phyloP scores from a whole-genome alignment of 2,797 vertebrate species.

The Gambusia yucatana region DNA sequence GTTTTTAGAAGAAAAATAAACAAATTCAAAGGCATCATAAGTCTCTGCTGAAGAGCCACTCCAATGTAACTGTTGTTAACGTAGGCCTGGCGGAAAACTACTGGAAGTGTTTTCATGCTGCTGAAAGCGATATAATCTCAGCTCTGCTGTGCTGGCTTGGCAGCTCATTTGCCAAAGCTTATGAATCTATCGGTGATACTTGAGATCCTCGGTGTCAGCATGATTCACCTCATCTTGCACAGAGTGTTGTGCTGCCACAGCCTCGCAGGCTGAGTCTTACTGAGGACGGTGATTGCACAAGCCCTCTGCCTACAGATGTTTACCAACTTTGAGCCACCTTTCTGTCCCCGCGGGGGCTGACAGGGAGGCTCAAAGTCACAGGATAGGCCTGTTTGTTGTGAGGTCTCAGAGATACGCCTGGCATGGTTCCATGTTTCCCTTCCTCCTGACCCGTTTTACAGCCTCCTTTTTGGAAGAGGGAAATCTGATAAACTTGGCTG shows the following conservation, averaged over 20 bases:
- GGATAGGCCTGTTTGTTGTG: constrained; percentile 47
- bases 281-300: constrained; percentile 1
- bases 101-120: constrained; percentile 21
- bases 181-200: constrained; percentile 27
- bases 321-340: constrained; percentile 20
- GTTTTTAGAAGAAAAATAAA: not conserved
- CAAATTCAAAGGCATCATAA: not conserved
- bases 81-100: constrained; percentile 56
- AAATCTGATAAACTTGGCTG: constrained; percentile 51
- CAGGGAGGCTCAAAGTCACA: constrained; percentile 24
- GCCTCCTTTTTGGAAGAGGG: constrained; percentile 46
- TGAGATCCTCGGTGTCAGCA: constrained; percentile 42
- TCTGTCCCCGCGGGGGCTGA: not conserved
- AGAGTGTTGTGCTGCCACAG: constrained; percentile 27
- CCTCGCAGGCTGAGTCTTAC: constrained; percentile 29
- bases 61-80: constrained; percentile 6
- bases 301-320: constrained; percentile 37
- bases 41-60: not conserved
- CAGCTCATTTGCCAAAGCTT: constrained; percentile 30
- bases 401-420: constrained; percentile 18
- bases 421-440: constrained; percentile 45
- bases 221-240: constrained; percentile 25
- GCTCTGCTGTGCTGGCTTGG: constrained; percentile 23
- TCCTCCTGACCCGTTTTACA: constrained; percentile 30
- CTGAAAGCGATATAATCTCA: constrained; percentile 29